Percentiles rank a stretch among this genome's conserved stretches.
These are phyloP conservation scores for Pterocles burchelli DNA, from an alignment of 2,113 vertebrate species.

Conservation along the genomic window DNA sequence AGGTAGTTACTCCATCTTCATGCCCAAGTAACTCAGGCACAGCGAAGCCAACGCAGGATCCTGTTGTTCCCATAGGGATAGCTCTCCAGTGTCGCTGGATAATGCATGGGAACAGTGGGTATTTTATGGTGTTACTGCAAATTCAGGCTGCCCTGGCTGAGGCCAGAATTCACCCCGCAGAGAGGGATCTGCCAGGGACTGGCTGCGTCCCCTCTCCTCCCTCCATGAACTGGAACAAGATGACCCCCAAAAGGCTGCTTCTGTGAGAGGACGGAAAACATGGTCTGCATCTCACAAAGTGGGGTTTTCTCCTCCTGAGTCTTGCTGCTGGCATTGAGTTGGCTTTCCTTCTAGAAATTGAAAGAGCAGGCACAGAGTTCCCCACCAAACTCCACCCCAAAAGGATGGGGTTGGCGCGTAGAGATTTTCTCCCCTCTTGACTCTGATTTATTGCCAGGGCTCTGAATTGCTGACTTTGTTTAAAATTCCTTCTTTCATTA, in stretches of 20 bases:
- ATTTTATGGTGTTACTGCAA: not conserved
- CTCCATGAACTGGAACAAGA: not conserved
- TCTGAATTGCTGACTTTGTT: not conserved
- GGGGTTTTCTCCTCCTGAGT: not conserved
- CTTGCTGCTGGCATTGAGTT: not conserved
- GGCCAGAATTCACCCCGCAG: not conserved
- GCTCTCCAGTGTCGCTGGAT: not conserved
- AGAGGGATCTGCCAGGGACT: not conserved
- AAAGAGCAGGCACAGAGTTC: not conserved
- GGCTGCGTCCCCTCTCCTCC: not conserved
- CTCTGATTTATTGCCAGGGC: not conserved
- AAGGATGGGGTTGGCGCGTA: fast-evolving
- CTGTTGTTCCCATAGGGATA: not conserved
- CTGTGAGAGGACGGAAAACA: not conserved
- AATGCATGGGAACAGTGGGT: not conserved
- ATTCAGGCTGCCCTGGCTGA: not conserved
- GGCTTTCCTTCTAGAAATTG: not conserved
- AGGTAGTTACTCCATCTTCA: not conserved
- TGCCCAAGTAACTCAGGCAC: not conserved
- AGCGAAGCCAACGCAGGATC: not conserved
- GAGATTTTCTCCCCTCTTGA: not conserved
- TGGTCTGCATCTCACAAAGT: not conserved
- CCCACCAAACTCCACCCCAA: not conserved
- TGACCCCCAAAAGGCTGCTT: not conserved
- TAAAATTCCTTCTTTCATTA: conserved; percentile 6